Percentiles rank a stretch among this genome's conserved stretches.
These are phyloP conservation scores for Hypercompe scribonia DNA, from an alignment of 2,888 invertebrate species.

Conservation along the genomic window DNA sequence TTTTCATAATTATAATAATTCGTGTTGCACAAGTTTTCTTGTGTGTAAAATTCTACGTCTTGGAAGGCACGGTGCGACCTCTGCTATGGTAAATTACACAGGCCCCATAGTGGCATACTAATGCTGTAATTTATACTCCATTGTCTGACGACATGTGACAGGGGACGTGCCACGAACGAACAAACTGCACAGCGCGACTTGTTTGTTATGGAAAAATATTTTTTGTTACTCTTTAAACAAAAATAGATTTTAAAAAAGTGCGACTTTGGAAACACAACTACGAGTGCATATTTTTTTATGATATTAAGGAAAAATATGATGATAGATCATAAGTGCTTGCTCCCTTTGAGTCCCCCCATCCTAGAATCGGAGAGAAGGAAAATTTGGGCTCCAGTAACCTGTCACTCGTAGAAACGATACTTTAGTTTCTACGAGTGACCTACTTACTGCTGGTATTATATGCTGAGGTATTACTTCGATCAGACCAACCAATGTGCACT, in stretches of 20 bases:
- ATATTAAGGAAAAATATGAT: too few relatives aligned
- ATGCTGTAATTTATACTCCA: conserved; percentile 70
- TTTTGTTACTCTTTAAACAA: conserved; percentile 3
- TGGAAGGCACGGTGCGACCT: conserved; percentile 53
- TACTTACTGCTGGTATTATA: too few relatives aligned
- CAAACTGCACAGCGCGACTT: conserved; percentile 39
- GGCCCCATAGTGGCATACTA: conserved; percentile 49
- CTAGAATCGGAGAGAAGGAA: too few relatives aligned
- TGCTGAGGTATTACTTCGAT: too few relatives aligned
- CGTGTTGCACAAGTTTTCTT: conserved; percentile 35
- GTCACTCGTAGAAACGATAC: too few relatives aligned
- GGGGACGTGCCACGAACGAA: conserved; percentile 47
- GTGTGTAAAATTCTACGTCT: conserved; percentile 55
- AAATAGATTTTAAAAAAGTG: background rate
- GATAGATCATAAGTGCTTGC: too few relatives aligned
- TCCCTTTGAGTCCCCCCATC: too few relatives aligned
- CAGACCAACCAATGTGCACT: too few relatives aligned
- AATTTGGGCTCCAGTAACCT: too few relatives aligned
- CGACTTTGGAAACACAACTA: too few relatives aligned
- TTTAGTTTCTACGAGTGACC: too few relatives aligned
- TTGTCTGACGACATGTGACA: conserved; percentile 64
- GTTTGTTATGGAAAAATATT: conserved; percentile 35
- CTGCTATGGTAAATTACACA: conserved; percentile 51
- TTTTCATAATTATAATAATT: conserved; percentile 47
- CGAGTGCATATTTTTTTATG: background rate